phyloP scores from a whole-genome alignment of 2,888 invertebrate genomes.

The Ferdinandea cuprea region DNA sequence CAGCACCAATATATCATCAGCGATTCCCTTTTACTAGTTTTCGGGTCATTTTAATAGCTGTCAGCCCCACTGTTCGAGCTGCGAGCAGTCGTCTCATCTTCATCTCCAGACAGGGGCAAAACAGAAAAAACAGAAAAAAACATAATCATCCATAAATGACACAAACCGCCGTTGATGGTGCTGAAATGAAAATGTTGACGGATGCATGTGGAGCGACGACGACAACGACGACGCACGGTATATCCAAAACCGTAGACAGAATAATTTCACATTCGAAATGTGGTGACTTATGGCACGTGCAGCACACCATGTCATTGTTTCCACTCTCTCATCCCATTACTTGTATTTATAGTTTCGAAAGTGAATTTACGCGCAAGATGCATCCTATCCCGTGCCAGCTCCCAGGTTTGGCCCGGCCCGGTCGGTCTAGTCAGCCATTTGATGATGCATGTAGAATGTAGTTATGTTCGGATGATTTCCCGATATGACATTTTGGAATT shows the following conservation, averaged over 20 bases:
- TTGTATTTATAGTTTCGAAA: constrained; percentile 68
- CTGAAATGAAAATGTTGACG: constrained; percentile 64
- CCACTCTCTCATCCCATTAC: constrained; percentile 73
- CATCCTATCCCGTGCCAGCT: no score
- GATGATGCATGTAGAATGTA: constrained; percentile 66
- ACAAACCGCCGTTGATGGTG: constrained; percentile 62
- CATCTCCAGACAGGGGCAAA: not conserved
- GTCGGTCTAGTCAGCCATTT: constrained; percentile 20
- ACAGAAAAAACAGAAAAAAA: constrained; percentile 15
- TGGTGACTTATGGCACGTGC: constrained; percentile 72
- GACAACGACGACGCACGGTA: not conserved
- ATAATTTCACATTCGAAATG: constrained; percentile 74
- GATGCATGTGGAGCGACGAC: constrained; percentile 54
- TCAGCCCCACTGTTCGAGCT: constrained; percentile 50
- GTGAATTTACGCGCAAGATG: constrained; percentile 31
- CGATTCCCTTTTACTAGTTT: constrained; percentile 10
- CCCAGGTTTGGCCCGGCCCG: not conserved
- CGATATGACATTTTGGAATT: constrained; percentile 73
- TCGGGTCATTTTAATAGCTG: constrained; percentile 34
- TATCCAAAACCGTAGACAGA: constrained; percentile 56
- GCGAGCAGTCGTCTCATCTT: not conserved
- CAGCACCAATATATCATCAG: constrained; percentile 23
- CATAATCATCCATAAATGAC: constrained; percentile 61
- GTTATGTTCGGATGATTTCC: constrained; percentile 66
- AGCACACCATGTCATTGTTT: constrained; percentile 74